Percentiles rank a stretch among this genome's conserved stretches.
These are phyloP conservation scores for Epizoanthus ramosus DNA, from an alignment of 92 coral and sea anemone species.

Conservation along the genomic window DNA sequence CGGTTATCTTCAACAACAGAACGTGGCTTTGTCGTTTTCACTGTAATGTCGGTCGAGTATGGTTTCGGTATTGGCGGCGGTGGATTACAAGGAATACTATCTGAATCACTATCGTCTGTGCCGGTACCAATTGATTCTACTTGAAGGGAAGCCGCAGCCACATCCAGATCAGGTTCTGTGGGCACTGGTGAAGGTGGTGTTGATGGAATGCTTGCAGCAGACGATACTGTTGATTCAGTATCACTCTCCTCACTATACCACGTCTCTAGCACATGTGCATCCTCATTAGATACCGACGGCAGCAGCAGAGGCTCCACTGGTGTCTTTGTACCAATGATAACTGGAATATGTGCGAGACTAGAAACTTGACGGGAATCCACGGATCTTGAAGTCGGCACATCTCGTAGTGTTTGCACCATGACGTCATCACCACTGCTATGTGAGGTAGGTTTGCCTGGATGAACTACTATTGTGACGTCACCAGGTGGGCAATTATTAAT, in stretches of 20 bases:
- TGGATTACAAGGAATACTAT: neutral
- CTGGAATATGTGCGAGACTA: neutral
- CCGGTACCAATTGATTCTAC: neutral
- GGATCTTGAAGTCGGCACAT: neutral
- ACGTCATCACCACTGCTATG: neutral
- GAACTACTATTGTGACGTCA: slow-evolving; percentile 70
- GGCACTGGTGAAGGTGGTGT: slow-evolving; percentile 65
- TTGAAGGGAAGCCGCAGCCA: neutral
- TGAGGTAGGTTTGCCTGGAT: slow-evolving; percentile 42
- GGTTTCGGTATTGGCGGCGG: neutral
- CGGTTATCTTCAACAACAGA: neutral
- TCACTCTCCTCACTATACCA: neutral
- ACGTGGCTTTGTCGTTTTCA: neutral
- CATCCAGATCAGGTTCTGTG: neutral
- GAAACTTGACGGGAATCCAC: neutral
- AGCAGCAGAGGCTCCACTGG: neutral
- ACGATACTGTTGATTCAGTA: slow-evolving; percentile 25
- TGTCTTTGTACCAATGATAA: neutral
- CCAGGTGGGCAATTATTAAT: slow-evolving; percentile 85
- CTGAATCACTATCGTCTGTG: neutral
- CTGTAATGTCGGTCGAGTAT: neutral
- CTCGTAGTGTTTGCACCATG: neutral
- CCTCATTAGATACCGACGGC: slow-evolving; percentile 8
- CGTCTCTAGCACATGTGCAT: neutral
- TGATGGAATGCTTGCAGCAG: slow-evolving; percentile 45